Conservation (phyloP, 2,797 vertebrate species). For the Poecilia picta region DNA sequence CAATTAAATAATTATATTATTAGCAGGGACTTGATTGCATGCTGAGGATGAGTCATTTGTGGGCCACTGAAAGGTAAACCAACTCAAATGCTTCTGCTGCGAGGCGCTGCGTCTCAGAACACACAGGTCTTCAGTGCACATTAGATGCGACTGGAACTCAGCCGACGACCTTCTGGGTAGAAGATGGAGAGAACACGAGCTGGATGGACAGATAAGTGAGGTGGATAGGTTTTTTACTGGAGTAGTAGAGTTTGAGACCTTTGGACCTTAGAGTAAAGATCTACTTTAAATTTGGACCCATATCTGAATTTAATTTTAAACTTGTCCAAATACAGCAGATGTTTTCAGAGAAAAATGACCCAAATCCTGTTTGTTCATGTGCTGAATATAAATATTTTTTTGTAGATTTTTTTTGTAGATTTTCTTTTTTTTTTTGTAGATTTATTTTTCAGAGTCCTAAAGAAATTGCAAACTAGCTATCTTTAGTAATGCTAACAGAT, state of each 20-base stretch:
- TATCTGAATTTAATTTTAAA: neutral
- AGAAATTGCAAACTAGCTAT: neutral
- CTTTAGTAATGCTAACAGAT: neutral
- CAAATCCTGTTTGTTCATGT: neutral
- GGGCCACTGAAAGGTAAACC: constrained; percentile 91
- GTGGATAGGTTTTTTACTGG: constrained; percentile 16
- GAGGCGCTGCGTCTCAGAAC: neutral
- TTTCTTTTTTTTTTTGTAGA: neutral
- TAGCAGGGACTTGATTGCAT: neutral
- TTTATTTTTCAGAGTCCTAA: neutral
- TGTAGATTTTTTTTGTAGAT: neutral
- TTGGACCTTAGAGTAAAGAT: neutral
- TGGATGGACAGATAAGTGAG: constrained; percentile 22
- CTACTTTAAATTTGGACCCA: neutral
- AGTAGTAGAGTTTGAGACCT: neutral
- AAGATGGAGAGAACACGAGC: constrained; percentile 4
- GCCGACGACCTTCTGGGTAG: neutral
- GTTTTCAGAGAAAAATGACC: neutral
- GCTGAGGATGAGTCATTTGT: neutral
- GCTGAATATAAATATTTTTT: neutral
- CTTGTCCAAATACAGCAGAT: neutral
- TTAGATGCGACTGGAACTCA: neutral
- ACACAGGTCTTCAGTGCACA: neutral
- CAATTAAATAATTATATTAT: neutral
- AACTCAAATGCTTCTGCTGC: constrained; percentile 95